Evolutionary conservation across 2,888 invertebrate genomes (phyloP).

Genomic region (Lepidocyrtinus sp.): DNA sequence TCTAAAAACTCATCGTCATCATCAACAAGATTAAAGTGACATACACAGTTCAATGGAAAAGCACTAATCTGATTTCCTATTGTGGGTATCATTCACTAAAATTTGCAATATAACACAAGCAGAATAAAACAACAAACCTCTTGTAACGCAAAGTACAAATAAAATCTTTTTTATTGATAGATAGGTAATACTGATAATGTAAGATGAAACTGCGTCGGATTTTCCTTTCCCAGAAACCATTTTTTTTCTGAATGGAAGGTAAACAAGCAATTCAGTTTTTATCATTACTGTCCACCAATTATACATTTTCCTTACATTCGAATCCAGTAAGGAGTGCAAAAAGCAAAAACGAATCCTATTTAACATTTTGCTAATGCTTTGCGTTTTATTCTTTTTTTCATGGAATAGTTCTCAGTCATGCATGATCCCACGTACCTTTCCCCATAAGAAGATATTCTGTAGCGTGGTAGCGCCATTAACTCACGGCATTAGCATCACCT

Average conservation of each 20-base stretch:
- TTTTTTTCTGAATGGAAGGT: not conserved
- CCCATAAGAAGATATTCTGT: not conserved
- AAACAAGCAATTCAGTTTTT: not conserved
- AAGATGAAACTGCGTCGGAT: not conserved
- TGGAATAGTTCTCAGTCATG: not conserved
- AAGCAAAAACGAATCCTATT: not conserved
- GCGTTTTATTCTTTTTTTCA: not conserved
- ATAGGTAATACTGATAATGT: not conserved
- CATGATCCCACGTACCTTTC: not conserved
- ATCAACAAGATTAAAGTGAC: too few relatives aligned
- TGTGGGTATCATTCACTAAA: too few relatives aligned
- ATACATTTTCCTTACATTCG: too few relatives aligned
- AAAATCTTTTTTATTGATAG: too few relatives aligned
- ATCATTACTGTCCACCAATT: not conserved
- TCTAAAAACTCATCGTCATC: too few relatives aligned
- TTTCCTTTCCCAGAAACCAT: conserved; percentile 9
- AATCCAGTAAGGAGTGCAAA: not conserved
- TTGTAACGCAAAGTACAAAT: too few relatives aligned
- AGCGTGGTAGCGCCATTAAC: not conserved
- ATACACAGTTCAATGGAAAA: too few relatives aligned
- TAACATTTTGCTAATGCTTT: conserved; percentile 1
- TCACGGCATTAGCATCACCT: not conserved
- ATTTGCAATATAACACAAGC: too few relatives aligned
- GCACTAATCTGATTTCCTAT: too few relatives aligned
- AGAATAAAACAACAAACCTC: too few relatives aligned